These are phyloP conservation scores for Vanessa atalanta DNA, from an alignment of 1,140 invertebrate species.

Conservation along the genomic window DNA sequence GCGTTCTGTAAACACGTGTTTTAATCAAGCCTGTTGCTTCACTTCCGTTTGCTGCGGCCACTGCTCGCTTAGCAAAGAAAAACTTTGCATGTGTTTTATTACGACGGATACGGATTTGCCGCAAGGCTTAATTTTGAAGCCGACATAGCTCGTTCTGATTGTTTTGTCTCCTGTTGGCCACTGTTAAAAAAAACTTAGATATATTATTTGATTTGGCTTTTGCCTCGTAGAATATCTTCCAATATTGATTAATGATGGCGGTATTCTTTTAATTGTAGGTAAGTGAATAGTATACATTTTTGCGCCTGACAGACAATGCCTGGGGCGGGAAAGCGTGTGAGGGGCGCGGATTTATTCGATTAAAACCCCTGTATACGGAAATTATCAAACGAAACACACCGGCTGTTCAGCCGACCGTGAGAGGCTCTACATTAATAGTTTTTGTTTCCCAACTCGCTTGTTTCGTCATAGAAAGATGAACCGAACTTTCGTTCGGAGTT, in stretches of 20 bases:
- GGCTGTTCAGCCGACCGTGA: slow-evolving; percentile 65
- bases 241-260: neutral
- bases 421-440: slow-evolving; percentile 75
- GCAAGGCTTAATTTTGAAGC: slow-evolving; percentile 74
- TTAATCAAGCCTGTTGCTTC: slow-evolving; percentile 81
- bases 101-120: slow-evolving; percentile 72
- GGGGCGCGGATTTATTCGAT: slow-evolving; percentile 64
- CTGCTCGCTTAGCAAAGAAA: slow-evolving; percentile 75
- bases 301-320: neutral
- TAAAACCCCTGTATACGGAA: slow-evolving; percentile 75
- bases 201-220: neutral
- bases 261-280: neutral
- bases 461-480: slow-evolving; percentile 58
- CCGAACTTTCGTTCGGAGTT: slow-evolving; percentile 48
- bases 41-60: slow-evolving; percentile 71
- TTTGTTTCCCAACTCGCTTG: slow-evolving; percentile 68
- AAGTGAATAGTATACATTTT: neutral
- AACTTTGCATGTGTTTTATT: slow-evolving; percentile 81
- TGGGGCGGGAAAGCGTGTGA: neutral
- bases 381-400: slow-evolving; percentile 79
- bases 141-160: slow-evolving; percentile 60
- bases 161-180: slow-evolving; percentile 55
- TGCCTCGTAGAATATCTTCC: neutral
- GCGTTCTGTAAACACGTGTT: slow-evolving; percentile 79
- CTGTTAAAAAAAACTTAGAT: neutral